Base-by-base conservation (phyloP, 2,888 invertebrate species). In the Morpho deidamia region DNA sequence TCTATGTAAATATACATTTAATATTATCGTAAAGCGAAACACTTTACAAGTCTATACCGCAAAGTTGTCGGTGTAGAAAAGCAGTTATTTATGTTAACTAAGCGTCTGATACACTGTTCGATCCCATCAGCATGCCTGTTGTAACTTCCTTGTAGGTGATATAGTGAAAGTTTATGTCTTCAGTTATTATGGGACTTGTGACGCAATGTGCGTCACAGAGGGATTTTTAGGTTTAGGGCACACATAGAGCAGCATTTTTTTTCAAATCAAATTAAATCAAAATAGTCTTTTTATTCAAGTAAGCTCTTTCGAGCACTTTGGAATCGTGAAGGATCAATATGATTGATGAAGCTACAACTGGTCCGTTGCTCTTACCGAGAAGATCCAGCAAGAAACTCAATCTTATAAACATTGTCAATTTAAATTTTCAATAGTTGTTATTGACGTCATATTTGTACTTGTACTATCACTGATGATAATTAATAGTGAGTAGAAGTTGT, bases 41-140 rank as follows among this genome's bases (percentile, higher is more conserved):
- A 76, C 70, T 76, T 75, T 68, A 67, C 69, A 59, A 65, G 68
- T 67, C 63, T 66, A 68, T 47, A 2, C 56, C 59, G 63, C 67
- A 65, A 59, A 58, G 34, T 48, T 45, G 55, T 40, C 33, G 33
- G 40, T 47, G 33, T 12, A 32, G 40, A 40, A 47, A 40, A 23
- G 23, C 23, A 23, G 23, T 23, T 23, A 39, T 47, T 39, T 10
- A 47, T 14, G 37, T 37, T 1, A 39, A 39, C 39, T 23, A 7
- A n/a, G 11, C 11, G 7, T 5, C 11, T 12, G 11, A n/a, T 41
- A 14, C 41, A 42, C 41, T 32, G 10, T 11, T 12, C 11, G 41
- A 49, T 42, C 23, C 42, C 42, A n/a, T 34, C 42, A n/a, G 34
- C 32, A 12, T 12, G 42, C 42, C 42, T 35, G 23, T 42, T 9